These are phyloP conservation scores for Ceratina australensis DNA, from an alignment of 1,140 invertebrate genomes.

Conservation along the genomic window DNA sequence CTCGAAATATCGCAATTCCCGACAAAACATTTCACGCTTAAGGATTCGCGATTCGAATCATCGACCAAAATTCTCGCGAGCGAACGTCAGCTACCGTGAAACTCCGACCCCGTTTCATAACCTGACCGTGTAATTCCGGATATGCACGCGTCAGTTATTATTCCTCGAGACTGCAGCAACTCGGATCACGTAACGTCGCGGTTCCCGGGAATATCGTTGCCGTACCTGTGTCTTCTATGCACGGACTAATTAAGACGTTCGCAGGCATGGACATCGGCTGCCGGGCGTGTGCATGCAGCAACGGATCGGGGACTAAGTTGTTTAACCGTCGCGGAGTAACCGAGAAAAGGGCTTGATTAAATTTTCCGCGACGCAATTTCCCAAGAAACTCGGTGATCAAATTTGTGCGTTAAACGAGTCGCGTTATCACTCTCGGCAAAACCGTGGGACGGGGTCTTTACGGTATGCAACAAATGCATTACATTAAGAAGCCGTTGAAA, in stretches of 20 bases:
- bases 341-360: constrained; percentile 12
- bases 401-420: constrained; percentile 41
- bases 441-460: constrained; percentile 39
- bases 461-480: constrained; percentile 70
- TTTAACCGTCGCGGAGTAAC: neutral
- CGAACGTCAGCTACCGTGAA: constrained; percentile 49
- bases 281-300: neutral
- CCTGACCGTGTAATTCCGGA: neutral
- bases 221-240: neutral
- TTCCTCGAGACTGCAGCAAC: constrained; percentile 17
- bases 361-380: constrained; percentile 6
- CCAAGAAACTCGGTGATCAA: constrained; percentile 14
- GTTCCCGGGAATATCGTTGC: constrained; percentile 14
- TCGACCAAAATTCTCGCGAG: constrained; percentile 47
- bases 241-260: constrained; percentile 8
- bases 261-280: neutral
- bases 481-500: constrained; percentile 65
- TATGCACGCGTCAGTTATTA: constrained; percentile 31
- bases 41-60: constrained; percentile 46
- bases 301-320: neutral
- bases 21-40: neutral
- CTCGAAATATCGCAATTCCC: constrained; percentile 26
- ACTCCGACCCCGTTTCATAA: constrained; percentile 39
- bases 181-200: constrained; percentile 42
- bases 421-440: constrained; percentile 38